A percentile compares a stretch with the other conserved stretches of the same genome.
Conservation (phyloP, 2,113 vertebrate genomes). For the Anas platyrhynchos region DNA sequence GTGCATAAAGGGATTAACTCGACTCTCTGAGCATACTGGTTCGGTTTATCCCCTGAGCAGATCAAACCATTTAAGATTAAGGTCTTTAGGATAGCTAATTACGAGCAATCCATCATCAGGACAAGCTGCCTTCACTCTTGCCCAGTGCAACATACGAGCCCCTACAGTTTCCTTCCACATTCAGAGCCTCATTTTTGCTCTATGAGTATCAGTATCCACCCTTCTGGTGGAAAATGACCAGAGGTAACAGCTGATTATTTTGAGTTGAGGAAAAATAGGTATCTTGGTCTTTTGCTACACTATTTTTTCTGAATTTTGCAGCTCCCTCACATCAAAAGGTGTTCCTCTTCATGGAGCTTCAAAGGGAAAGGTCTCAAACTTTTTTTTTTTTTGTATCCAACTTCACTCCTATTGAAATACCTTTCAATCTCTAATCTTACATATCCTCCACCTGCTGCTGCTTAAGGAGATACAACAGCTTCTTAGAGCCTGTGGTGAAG, state of each 20-base stretch:
- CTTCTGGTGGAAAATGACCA: not conserved
- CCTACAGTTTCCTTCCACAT: not conserved
- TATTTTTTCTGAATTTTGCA: not conserved
- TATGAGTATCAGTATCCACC: not conserved
- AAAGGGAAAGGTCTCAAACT: not conserved
- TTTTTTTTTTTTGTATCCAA: not conserved
- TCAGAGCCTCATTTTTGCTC: not conserved
- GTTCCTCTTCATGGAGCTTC: not conserved
- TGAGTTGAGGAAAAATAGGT: not conserved
- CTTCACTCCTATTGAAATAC: not conserved
- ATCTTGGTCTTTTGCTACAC: not conserved
- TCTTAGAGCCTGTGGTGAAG: not conserved
- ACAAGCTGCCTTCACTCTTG: not conserved
- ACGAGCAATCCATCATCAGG: not conserved
- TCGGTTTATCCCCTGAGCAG: conserved; percentile 26
- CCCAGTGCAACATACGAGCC: not conserved
- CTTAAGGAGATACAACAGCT: not conserved
- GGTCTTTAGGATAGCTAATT: conserved; percentile 28
- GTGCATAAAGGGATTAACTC: conserved; percentile 23
- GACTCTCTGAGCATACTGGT: not conserved
- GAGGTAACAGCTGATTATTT: not conserved
- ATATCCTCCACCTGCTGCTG: not conserved
- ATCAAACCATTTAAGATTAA: conserved; percentile 51
- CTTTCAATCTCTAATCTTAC: not conserved
- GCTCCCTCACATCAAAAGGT: not conserved